These are phyloP conservation scores for Trichechus manatus DNA, from an alignment of 2,113 vertebrate genomes.

Conservation along the genomic window DNA sequence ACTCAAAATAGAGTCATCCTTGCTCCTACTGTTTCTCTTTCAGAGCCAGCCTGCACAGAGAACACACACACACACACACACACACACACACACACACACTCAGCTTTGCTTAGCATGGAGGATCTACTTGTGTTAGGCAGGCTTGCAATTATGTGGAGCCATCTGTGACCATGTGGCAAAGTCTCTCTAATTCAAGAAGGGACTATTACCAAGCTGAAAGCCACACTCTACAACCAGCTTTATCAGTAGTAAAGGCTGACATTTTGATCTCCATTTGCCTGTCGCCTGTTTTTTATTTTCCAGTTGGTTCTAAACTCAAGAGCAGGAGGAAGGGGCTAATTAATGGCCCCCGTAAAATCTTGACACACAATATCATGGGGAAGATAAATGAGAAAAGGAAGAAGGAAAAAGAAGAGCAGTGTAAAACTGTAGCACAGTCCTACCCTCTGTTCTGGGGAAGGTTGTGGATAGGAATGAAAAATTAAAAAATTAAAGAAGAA, in stretches of 20 bases:
- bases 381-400: neutral
- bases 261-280: constrained; percentile 29
- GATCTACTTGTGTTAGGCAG: neutral
- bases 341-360: neutral
- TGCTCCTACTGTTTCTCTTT: neutral
- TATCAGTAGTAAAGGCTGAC: neutral
- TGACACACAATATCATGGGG: neutral
- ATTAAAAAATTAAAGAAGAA: neutral
- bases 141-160: rapidly evolving
- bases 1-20: neutral
- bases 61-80: neutral
- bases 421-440: neutral
- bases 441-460: neutral
- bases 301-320: constrained; percentile 11
- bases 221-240: neutral
- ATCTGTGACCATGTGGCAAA: neutral
- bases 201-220: neutral
- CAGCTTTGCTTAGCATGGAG: neutral
- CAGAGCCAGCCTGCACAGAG: neutral
- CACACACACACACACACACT: neutral
- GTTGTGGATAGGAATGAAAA: constrained; percentile 22
- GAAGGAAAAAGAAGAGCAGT: neutral
- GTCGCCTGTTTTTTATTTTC: neutral
- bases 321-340: neutral
- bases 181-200: neutral